Evolutionary conservation across 2,113 vertebrate species (phyloP).

Genomic region (Apus apus): DNA sequence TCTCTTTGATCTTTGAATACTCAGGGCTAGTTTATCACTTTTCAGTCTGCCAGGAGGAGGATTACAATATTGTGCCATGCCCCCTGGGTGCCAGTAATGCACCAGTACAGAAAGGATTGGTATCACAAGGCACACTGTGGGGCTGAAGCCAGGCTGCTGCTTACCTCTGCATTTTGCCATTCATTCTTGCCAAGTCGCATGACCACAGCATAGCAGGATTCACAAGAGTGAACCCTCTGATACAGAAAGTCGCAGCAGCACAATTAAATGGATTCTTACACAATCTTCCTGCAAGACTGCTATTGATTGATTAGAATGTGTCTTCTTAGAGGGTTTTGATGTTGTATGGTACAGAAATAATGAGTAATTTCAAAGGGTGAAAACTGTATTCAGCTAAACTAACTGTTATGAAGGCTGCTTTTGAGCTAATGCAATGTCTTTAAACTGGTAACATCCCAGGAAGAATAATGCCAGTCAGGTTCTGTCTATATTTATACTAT

Average conservation of each 20-base stretch:
- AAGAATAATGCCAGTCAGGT: not conserved
- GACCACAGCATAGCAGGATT: not conserved
- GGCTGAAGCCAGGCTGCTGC: not conserved
- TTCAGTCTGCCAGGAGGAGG: not conserved
- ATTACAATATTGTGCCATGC: not conserved
- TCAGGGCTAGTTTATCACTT: constrained; percentile 26
- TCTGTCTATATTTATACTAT: not conserved
- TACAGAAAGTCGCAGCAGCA: not conserved
- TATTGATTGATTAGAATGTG: not conserved
- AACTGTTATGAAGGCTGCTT: not conserved
- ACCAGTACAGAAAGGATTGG: not conserved
- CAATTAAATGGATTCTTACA: not conserved
- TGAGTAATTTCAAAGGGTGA: not conserved
- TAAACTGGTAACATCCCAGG: not conserved
- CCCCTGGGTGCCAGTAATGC: not conserved
- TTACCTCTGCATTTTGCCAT: not conserved
- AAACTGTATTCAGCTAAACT: not conserved
- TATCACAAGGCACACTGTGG: not conserved
- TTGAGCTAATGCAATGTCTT: not conserved
- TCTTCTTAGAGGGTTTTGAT: not conserved
- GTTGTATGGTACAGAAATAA: not conserved
- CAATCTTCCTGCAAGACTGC: not conserved
- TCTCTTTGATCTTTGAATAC: constrained; percentile 35
- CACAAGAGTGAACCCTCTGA: not conserved
- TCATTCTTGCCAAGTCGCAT: not conserved